Conservation (phyloP, 1,140 invertebrate genomes). For the Leguminivora glycinivorella region DNA sequence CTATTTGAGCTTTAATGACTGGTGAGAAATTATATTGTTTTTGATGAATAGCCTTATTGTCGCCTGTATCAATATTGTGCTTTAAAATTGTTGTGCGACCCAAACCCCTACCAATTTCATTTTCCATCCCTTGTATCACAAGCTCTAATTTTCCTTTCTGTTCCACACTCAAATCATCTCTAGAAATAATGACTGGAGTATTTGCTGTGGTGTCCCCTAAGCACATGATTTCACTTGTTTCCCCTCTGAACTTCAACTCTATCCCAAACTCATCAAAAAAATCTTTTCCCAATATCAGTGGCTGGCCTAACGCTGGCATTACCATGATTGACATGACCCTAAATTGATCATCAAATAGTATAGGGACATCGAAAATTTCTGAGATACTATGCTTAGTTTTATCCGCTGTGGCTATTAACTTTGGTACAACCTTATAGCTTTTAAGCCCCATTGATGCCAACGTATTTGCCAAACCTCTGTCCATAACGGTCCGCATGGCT, state of each 20-base stretch:
- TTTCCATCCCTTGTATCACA: background rate
- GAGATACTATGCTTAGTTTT: background rate
- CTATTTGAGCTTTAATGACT: no score
- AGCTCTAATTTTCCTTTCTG: background rate
- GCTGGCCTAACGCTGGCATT: background rate
- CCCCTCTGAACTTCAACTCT: background rate
- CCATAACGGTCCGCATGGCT: background rate
- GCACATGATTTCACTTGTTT: background rate
- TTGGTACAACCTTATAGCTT: background rate
- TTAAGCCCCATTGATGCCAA: background rate
- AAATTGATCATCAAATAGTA: background rate
- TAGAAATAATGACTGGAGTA: background rate
- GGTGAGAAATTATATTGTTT: no score
- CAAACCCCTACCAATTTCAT: constrained; percentile 17
- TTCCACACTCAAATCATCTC: background rate
- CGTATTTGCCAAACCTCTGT: background rate
- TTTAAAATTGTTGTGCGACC: constrained; percentile 35
- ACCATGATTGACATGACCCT: background rate
- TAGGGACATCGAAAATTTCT: background rate
- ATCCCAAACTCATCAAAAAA: constrained; percentile 11
- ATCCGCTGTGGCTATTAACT: background rate
- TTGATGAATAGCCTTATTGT: constrained; percentile 36
- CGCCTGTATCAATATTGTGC: constrained; percentile 40
- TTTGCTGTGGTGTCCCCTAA: background rate
- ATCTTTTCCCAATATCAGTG: background rate